Percentiles rank a stretch among this genome's conserved stretches.
Conservation (phyloP, 2,113 vertebrate species). For the Xiphophorus hellerii region DNA sequence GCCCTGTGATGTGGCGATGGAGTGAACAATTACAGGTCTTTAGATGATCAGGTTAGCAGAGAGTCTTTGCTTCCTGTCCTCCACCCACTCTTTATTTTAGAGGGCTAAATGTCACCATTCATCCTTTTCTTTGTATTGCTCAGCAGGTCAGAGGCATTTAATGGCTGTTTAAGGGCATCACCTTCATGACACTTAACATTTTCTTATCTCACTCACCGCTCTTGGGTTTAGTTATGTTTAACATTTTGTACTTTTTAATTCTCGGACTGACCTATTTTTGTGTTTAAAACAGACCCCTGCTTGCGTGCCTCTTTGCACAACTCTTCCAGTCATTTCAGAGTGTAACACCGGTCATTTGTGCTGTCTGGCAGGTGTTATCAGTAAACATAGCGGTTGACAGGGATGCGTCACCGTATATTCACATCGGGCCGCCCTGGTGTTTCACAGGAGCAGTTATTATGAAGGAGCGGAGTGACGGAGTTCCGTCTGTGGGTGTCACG, state of each 20-base stretch:
- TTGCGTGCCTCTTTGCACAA: slow-evolving; percentile 25
- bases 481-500: slow-evolving; percentile 64
- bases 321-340: slow-evolving; percentile 13
- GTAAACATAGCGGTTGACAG: slow-evolving; percentile 28
- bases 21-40: slow-evolving; percentile 53
- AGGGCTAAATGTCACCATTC: slow-evolving; percentile 64
- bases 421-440: slow-evolving; percentile 35
- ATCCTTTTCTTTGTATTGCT: slow-evolving; percentile 49
- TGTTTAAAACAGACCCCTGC: slow-evolving; percentile 3
- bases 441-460: slow-evolving; percentile 50
- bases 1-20: slow-evolving; percentile 49
- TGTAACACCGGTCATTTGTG: slow-evolving; percentile 24
- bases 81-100: slow-evolving; percentile 23
- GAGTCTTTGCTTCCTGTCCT: slow-evolving; percentile 32
- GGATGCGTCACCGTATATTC: slow-evolving; percentile 51
- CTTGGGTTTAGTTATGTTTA: slow-evolving; percentile 1
- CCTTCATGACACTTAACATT: not conserved
- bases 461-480: slow-evolving; percentile 45
- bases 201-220: not conserved
- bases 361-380: slow-evolving; percentile 44
- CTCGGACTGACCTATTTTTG: not conserved
- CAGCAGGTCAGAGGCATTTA: slow-evolving; percentile 53
- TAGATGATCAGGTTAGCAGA: slow-evolving; percentile 37
- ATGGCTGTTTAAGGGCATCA: slow-evolving; percentile 12
- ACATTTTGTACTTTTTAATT: not conserved